Evolutionary conservation across 2,797 vertebrate species (phyloP).

Genomic region (Malacoraja senta): DNA sequence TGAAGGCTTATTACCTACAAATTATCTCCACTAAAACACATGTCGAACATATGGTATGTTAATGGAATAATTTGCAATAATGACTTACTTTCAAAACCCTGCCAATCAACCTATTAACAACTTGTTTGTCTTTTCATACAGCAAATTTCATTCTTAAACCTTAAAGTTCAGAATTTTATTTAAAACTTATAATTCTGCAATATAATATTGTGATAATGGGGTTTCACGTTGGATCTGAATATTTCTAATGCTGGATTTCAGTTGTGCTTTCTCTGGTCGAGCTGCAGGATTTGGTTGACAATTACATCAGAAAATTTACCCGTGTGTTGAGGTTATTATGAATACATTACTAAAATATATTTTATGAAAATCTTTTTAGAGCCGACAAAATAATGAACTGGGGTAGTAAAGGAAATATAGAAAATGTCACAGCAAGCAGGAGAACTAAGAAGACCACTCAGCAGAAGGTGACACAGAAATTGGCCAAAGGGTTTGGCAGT

Average conservation of each 20-base stretch:
- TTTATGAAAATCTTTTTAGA: background rate
- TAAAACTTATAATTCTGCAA: background rate
- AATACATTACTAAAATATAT: background rate
- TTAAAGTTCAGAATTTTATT: background rate
- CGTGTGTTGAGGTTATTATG: background rate
- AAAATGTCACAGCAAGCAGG: background rate
- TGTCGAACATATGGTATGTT: background rate
- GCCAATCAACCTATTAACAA: slow-evolving; percentile 8
- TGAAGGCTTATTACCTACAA: slow-evolving; percentile 27
- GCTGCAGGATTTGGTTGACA: background rate
- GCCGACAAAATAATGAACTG: background rate
- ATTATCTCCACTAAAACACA: slow-evolving; percentile 26
- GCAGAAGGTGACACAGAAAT: no score
- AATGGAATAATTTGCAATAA: slow-evolving; percentile 28
- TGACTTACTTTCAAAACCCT: background rate
- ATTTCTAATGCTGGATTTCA: background rate
- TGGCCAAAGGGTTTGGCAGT: no score
- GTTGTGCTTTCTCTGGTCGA: background rate
- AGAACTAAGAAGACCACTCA: no score
- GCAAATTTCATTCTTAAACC: background rate
- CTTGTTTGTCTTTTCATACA: background rate
- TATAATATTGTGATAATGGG: background rate
- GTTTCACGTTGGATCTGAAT: background rate
- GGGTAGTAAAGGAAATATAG: background rate
- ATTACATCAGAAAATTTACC: background rate